These are phyloP conservation scores for Alfaro cultratus DNA, from an alignment of 2,797 vertebrate genomes.

Conservation along the genomic window DNA sequence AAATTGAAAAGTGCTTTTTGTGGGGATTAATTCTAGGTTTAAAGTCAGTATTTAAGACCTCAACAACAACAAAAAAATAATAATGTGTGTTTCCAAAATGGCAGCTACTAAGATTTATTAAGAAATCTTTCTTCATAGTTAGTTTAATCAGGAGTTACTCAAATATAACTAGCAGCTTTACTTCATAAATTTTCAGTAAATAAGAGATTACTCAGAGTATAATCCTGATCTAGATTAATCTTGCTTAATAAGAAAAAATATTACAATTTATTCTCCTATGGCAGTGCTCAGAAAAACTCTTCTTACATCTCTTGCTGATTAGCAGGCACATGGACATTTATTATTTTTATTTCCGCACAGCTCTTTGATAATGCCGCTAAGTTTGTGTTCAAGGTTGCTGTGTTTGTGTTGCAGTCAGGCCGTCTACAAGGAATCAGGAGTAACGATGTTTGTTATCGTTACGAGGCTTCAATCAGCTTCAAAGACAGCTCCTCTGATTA, in stretches of 20 bases:
- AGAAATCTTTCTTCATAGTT: neutral
- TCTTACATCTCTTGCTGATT: neutral
- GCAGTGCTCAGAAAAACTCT: neutral
- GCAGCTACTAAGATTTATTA: no score
- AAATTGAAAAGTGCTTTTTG: neutral
- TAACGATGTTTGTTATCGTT: conserved; percentile 29
- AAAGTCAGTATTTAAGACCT: neutral
- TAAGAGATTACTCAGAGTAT: neutral
- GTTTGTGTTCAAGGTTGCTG: neutral
- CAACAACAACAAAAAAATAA: neutral
- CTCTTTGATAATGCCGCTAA: conserved; percentile 8
- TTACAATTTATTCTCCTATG: neutral
- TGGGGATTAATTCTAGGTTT: no score
- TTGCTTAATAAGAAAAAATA: neutral
- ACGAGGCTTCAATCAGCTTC: conserved; percentile 11
- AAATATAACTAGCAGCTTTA: neutral
- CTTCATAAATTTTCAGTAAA: neutral
- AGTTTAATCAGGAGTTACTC: neutral
- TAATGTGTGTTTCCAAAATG: neutral
- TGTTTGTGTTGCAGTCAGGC: conserved; percentile 17
- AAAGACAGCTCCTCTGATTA: conserved; percentile 12
- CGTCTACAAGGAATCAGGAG: conserved; percentile 17
- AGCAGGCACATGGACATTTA: neutral
- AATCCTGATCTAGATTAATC: neutral
- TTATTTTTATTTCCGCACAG: conserved; percentile 17